These are phyloP conservation scores for Ifrita kowaldi DNA, from an alignment of 2,113 vertebrate genomes.

Conservation along the genomic window DNA sequence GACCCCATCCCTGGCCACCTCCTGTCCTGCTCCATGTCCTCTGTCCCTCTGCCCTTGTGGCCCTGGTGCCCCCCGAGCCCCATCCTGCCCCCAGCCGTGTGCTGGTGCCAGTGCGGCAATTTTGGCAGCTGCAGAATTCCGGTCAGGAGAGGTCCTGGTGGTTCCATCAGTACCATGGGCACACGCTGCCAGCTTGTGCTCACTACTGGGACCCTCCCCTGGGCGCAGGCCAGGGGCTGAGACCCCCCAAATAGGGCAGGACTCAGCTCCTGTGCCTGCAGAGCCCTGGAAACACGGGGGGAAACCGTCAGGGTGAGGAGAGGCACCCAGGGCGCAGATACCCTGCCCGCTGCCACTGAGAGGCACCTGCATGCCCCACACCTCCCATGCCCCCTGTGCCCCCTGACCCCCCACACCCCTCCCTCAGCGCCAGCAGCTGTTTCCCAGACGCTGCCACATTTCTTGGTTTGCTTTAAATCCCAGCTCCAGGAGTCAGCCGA, in stretches of 20 bases:
- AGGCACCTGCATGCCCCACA: background rate
- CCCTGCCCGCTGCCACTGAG: rapidly evolving
- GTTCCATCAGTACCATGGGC: background rate
- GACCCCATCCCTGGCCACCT: too few species aligned
- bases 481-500: background rate
- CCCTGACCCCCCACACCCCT: background rate
- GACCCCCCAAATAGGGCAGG: background rate
- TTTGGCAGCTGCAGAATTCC: background rate
- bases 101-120: background rate
- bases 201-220: background rate
- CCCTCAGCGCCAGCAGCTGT: rapidly evolving
- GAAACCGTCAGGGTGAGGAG: background rate
- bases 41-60: rapidly evolving
- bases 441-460: background rate
- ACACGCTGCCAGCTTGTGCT: rapidly evolving
- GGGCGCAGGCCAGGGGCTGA: rapidly evolving
- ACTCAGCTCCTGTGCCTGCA: background rate
- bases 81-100: background rate
- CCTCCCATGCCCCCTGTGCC: background rate
- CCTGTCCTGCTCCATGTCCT: background rate
- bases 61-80: background rate
- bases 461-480: slow-evolving; percentile 1
- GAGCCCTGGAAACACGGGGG: background rate
- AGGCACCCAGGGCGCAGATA: background rate
- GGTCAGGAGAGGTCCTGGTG: background rate